Evolutionary conservation across 2,113 vertebrate genomes (phyloP), one percentile per base, ranked within the genome.

Genomic region (Xiphorhynchus elegans): DNA sequence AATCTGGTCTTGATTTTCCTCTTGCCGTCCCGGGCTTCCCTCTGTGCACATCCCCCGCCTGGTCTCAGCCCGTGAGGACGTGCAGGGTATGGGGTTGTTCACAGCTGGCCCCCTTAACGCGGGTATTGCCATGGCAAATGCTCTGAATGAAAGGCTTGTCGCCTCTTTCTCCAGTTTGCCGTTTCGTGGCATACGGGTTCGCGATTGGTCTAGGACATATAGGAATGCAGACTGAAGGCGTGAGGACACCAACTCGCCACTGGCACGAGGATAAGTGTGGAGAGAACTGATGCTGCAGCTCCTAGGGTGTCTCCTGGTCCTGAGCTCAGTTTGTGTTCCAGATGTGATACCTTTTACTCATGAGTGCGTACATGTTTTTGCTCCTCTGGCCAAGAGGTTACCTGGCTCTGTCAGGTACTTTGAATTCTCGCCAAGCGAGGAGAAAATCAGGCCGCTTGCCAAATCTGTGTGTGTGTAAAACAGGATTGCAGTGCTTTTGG

Each of bases 161-260:
- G 40, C 24, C 1, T 73, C 90, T 55, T 28, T 46, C 17, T 44
- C 8, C 23, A 2, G 7, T 64, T 39, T 40, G 75, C 39, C 26
- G 0, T 35, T 16, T 35, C 5, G 20, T 53, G 50, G 37, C 59
- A 2, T 2, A 5, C 0, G 1, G 26, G 46, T 44, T 19, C 3
- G 7, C 4, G 8, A 7, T 20, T 35, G 33, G 52, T 10, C 6
- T 31, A 2, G 60, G 52, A 23, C 40, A 62, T 35, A 40, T 9
- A 42, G 59, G 20, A 4, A 3, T 47, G 29, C 35, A 56, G 49
- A 8, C 4, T n/a, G 82, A 35, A 19, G 29, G 11, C 47, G 15
- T 53, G 81, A 39, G 6, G 28, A 55, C 33, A 13, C 39, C 17
- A 2, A 37, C 35, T 66, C 2, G 0, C n/a, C 28, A 0, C 10